Base-by-base conservation (phyloP, 2,113 vertebrate species). In the Cynoglossus semilaevis region DNA sequence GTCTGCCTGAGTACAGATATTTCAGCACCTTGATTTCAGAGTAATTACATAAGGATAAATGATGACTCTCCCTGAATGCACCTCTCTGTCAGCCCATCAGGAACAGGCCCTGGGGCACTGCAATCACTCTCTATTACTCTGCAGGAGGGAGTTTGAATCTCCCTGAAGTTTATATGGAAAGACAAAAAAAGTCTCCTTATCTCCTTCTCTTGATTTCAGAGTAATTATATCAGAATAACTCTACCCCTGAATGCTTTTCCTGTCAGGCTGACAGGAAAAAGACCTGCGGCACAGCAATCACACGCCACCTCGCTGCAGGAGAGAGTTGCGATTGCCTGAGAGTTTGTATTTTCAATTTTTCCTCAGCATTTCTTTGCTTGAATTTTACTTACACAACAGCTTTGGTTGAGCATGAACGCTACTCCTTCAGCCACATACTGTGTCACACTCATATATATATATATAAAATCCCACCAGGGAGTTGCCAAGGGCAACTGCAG, bases 41-140 rank as follows among this genome's bases (percentile, higher is more conserved):
- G 74, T 87, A 85, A 87, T 88, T 88, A 77, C 73, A 63, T 46
- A 38, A 66, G 75, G 80, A 83, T 81, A 86, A 86, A 80, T 82
- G 76, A 83, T 83, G 80, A 80, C 70, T 83, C 72, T 75, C 73
- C 63, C 58, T 70, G 58, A 71, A 71, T 73, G 82, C 70, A 53
- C 54, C 57, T 50, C 43, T 67, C 67, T 63, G 66, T 77, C 67
- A 76, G 41, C 52, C 76, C 67, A 64, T 80, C 68, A 75, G 46
- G 72, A 83, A 73, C n/a, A 47, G 58, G 75, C 77, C 80, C 80
- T 2, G 60, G 17, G 72, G 78, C 80, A 48, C 44, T 38, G 84
- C 72, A 74, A 85, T 88, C 80, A 81, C 67, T 84, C 72, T 62
- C 67, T 42, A 41, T 41, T n/a, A 9, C 71, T 59, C 69, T 57